A percentile compares a stretch with the other conserved stretches of the same genome.
Conservation (phyloP, 2,113 vertebrate genomes). For the Saguinus midas region DNA sequence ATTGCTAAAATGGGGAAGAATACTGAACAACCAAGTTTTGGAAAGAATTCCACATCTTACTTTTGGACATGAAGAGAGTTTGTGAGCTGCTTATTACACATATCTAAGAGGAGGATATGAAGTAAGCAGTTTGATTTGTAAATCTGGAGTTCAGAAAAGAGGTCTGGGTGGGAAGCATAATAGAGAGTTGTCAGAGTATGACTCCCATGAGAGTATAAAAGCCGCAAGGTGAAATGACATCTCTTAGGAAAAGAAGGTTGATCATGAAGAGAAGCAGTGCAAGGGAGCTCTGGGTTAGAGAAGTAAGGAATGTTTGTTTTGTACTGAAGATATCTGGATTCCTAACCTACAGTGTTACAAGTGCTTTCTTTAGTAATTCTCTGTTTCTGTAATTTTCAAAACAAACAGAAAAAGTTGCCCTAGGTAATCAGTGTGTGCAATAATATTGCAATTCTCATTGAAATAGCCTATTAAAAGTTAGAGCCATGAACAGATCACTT, state of each 20-base stretch:
- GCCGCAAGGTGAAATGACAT: not conserved
- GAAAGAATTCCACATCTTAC: not conserved
- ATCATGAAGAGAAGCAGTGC: not conserved
- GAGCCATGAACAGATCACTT: not conserved
- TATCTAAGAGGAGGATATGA: not conserved
- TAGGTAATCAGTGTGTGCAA: not conserved
- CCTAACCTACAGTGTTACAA: not conserved
- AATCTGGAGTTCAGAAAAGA: not conserved
- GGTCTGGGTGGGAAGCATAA: not conserved
- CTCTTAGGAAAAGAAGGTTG: not conserved
- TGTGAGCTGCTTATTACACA: not conserved
- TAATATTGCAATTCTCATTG: not conserved
- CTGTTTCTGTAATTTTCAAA: not conserved
- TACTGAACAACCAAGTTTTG: not conserved
- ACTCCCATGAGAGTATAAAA: not conserved
- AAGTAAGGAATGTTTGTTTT: not conserved
- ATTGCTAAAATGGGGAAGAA: not conserved
- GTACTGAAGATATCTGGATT: not conserved
- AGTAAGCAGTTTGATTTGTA: not conserved
- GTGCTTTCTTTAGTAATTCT: not conserved
- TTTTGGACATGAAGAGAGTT: not conserved
- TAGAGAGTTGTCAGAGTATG: not conserved
- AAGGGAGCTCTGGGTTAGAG: not conserved
- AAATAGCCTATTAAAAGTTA: not conserved
- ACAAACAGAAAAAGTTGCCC: not conserved